These are phyloP conservation scores for Hestina assimilis DNA, from an alignment of 1,140 invertebrate genomes.

Conservation along the genomic window DNA sequence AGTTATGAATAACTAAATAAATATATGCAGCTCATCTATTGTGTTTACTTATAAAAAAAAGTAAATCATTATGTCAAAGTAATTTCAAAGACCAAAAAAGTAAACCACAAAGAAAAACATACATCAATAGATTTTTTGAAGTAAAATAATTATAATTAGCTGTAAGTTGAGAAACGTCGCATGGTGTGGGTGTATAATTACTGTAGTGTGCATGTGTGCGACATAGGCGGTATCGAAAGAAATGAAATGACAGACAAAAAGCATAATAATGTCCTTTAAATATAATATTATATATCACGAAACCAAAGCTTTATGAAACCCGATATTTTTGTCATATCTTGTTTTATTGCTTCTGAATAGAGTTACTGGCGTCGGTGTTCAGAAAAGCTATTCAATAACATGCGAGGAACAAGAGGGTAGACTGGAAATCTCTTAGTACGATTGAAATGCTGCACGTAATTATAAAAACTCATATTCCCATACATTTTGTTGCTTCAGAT, in stretches of 20 bases:
- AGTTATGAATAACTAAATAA: no score
- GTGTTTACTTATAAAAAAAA: no score
- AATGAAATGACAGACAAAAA: constrained; percentile 58
- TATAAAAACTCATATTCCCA: constrained; percentile 10
- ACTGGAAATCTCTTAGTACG: constrained; percentile 28
- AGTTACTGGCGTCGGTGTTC: constrained; percentile 46
- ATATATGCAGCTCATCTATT: no score
- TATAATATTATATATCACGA: constrained; percentile 75
- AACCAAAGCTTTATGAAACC: constrained; percentile 77
- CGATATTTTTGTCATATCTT: constrained; percentile 78
- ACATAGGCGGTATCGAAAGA: constrained; percentile 37
- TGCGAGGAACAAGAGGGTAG: constrained; percentile 39
- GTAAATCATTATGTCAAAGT: no score
- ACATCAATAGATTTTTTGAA: constrained; percentile 8
- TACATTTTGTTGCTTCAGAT: background rate
- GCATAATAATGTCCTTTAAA: constrained; percentile 68
- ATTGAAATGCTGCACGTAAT: constrained; percentile 15
- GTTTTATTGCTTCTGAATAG: constrained; percentile 71
- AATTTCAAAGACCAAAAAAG: background rate
- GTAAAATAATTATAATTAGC: constrained; percentile 22
- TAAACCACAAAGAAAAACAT: background rate
- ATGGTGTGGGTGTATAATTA: constrained; percentile 32
- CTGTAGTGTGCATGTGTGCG: constrained; percentile 1
- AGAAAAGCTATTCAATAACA: constrained; percentile 46
- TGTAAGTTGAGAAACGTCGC: constrained; percentile 33